These are phyloP conservation scores for Nycteola revayana DNA, from an alignment of 2,888 invertebrate genomes.

Conservation along the genomic window DNA sequence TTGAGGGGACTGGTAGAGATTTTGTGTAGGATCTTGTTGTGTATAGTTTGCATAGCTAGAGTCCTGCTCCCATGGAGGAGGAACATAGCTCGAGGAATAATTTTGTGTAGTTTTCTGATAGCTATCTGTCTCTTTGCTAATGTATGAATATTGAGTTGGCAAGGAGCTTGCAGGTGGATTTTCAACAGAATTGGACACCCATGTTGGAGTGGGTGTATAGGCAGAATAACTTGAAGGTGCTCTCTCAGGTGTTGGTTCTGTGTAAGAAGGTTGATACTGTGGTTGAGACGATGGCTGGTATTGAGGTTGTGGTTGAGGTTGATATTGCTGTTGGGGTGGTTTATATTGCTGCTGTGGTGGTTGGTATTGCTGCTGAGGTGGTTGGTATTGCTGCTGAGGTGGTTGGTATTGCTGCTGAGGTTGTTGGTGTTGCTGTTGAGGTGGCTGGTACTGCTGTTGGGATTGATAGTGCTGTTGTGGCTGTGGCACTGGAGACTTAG, in stretches of 20 bases:
- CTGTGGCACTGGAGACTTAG: slow-evolving; percentile 34
- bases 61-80: slow-evolving; percentile 77
- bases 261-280: slow-evolving; percentile 46
- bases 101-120: slow-evolving; percentile 60
- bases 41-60: slow-evolving; percentile 42
- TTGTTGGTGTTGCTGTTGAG: slow-evolving; percentile 24
- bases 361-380: slow-evolving; percentile 31
- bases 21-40: slow-evolving; percentile 41
- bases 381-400: slow-evolving; percentile 35
- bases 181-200: slow-evolving; percentile 44
- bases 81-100: slow-evolving; percentile 67
- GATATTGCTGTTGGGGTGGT: slow-evolving; percentile 13
- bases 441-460: slow-evolving; percentile 33
- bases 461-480: slow-evolving; percentile 36
- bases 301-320: slow-evolving; percentile 33
- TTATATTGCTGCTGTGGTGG: slow-evolving; percentile 39
- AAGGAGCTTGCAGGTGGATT: slow-evolving; percentile 37
- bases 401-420: slow-evolving; percentile 32
- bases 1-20: slow-evolving; percentile 56
- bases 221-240: slow-evolving; percentile 41
- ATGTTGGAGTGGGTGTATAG: slow-evolving; percentile 60
- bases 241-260: slow-evolving; percentile 49
- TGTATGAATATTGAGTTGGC: slow-evolving; percentile 53
- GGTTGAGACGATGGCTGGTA: slow-evolving; percentile 34
- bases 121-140: slow-evolving; percentile 49